Conservation (phyloP, 2,113 vertebrate genomes). For the Panurus biarmicus region DNA sequence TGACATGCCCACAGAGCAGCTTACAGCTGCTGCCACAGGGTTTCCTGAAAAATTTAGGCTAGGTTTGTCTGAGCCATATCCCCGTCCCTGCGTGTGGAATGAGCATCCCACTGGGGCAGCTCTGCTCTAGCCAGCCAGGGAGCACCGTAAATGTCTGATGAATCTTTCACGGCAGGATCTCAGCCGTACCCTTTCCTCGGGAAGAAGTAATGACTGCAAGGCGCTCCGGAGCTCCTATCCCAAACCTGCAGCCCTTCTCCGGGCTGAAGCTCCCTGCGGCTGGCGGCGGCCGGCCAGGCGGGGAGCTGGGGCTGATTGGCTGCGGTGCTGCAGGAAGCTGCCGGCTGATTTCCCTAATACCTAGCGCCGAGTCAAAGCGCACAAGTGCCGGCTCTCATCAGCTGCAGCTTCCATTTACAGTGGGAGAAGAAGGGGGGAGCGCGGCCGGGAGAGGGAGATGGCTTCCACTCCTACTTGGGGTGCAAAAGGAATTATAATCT, state of each 20-base stretch:
- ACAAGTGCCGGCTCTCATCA: not conserved
- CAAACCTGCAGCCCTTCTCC: not conserved
- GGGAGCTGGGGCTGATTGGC: not conserved
- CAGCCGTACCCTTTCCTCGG: not conserved
- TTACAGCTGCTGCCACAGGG: not conserved
- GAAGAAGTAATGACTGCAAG: not conserved
- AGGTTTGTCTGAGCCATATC: not conserved
- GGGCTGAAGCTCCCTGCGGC: not conserved
- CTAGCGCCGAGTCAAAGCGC: not conserved
- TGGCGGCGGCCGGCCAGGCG: not conserved
- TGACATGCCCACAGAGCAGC: not conserved
- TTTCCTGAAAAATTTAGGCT: not conserved
- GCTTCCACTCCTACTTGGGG: not conserved
- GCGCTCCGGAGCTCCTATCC: not conserved
- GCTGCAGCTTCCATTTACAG: not conserved
- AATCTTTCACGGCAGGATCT: not conserved
- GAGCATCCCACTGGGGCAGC: not conserved
- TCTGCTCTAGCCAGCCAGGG: not conserved
- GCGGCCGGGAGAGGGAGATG: fast-evolving
- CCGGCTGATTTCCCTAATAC: not conserved
- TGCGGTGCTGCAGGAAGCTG: not conserved
- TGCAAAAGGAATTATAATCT: not conserved
- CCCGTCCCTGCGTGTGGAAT: not conserved
- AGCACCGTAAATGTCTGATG: not conserved
- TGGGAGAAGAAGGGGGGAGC: not conserved